Conservation (phyloP, 2,888 invertebrate species). For the Baronia brevicornis region DNA sequence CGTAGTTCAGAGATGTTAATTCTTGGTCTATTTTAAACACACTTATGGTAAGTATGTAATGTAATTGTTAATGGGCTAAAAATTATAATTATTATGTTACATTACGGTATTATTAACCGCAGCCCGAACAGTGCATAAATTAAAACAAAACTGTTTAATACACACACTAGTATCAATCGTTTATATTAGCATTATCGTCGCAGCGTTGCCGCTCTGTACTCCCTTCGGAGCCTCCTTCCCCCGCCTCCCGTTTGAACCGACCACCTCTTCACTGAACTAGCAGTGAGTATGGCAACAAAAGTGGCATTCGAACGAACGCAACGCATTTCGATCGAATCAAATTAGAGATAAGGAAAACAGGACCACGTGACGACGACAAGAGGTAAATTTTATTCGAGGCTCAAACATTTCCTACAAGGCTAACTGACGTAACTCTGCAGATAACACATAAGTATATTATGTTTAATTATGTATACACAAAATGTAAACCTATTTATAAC, state of each 20-base stretch:
- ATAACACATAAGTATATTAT: slow-evolving; percentile 29
- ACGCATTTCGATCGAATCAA: slow-evolving; percentile 46
- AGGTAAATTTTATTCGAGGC: slow-evolving; percentile 32
- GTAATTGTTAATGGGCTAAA: too few species aligned
- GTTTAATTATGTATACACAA: slow-evolving; percentile 15
- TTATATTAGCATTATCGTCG: slow-evolving; percentile 50
- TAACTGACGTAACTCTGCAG: slow-evolving; percentile 34
- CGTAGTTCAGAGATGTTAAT: too few species aligned
- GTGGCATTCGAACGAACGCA: slow-evolving; percentile 35
- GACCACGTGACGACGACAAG: slow-evolving; percentile 39
- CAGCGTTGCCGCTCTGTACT: slow-evolving; percentile 54
- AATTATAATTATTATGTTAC: too few species aligned
- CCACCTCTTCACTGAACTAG: slow-evolving; percentile 39
- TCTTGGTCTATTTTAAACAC: too few species aligned
- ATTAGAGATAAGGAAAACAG: slow-evolving; percentile 45
- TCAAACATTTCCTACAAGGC: slow-evolving; percentile 35
- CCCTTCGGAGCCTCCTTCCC: slow-evolving; percentile 59
- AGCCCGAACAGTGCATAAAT: slow-evolving; percentile 17
- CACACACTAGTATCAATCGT: slow-evolving; percentile 33
- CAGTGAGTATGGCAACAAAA: slow-evolving; percentile 42
- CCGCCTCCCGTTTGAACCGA: slow-evolving; percentile 45
- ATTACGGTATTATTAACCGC: slow-evolving; percentile 6
- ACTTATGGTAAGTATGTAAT: too few species aligned
- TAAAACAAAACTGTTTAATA: slow-evolving; percentile 32
- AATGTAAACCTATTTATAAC: too few species aligned